phyloP scores from a whole-genome alignment of 2,797 vertebrate species.

The Pangasius larnaudii region DNA sequence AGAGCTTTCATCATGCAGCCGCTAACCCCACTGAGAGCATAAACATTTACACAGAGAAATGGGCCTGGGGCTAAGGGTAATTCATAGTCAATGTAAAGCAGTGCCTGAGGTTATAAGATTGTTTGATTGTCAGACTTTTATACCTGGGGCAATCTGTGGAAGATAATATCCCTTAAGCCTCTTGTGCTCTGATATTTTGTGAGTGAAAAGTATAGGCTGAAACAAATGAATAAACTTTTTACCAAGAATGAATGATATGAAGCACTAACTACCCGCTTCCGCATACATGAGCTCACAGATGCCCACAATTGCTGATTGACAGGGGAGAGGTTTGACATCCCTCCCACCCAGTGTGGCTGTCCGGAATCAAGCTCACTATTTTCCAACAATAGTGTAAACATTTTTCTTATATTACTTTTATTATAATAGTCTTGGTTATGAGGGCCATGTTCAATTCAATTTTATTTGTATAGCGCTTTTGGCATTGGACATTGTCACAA shows the following conservation, averaged over 20 bases:
- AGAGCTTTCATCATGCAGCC: slow-evolving; percentile 33
- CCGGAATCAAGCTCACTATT: not conserved
- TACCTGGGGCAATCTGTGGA: slow-evolving; percentile 26
- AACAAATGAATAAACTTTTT: not conserved
- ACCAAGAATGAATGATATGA: not conserved
- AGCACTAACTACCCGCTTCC: not conserved
- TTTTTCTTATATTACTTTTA: not conserved
- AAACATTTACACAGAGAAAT: slow-evolving; percentile 66
- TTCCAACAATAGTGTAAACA: not conserved
- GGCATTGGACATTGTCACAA: no score
- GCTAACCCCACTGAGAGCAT: slow-evolving; percentile 13
- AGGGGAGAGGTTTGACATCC: not conserved
- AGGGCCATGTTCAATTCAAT: no score
- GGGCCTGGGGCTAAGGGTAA: slow-evolving; percentile 69
- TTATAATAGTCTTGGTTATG: not conserved
- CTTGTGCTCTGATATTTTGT: not conserved
- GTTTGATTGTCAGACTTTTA: slow-evolving; percentile 18
- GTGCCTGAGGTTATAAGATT: slow-evolving; percentile 26
- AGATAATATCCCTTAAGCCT: not conserved
- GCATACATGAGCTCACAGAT: not conserved
- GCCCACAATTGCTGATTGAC: not conserved
- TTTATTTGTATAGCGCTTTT: no score
- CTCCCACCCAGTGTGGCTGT: not conserved
- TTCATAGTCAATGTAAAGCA: slow-evolving; percentile 51
- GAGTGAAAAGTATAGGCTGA: not conserved